Conservation (phyloP, 1,140 invertebrate species). For the Drosophila bocqueti region DNA sequence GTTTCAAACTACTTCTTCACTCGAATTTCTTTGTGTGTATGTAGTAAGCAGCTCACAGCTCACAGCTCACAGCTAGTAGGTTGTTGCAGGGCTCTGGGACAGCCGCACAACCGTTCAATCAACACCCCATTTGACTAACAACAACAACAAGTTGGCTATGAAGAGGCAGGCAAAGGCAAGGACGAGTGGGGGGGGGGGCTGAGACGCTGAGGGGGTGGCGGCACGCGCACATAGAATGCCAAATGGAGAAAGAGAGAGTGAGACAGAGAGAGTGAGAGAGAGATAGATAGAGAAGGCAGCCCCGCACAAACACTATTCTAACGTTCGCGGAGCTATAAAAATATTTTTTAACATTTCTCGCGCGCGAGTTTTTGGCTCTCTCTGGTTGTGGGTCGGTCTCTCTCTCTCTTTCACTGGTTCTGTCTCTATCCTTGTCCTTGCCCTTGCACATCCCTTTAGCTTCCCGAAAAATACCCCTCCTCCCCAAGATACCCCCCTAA, state of each 20-base stretch:
- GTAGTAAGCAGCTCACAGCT: conserved; percentile 3
- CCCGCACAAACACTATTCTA: conserved; percentile 75
- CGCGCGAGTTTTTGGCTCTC: conserved; percentile 61
- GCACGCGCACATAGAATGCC: neutral
- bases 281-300: neutral
- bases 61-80: conserved; percentile 4
- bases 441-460: conserved; percentile 20
- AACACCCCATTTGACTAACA: conserved; percentile 79
- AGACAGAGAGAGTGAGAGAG: neutral
- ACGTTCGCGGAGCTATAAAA: conserved; percentile 81
- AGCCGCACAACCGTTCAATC: conserved; percentile 74
- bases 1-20: neutral
- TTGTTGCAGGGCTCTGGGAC: conserved; percentile 11
- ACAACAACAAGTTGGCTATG: conserved; percentile 14
- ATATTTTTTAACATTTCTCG: conserved; percentile 81
- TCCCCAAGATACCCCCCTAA: too few species aligned
- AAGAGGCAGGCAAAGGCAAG: conserved; percentile 10
- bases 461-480: neutral
- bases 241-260: neutral
- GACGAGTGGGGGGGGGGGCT: neutral
- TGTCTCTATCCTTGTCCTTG: conserved; percentile 15
- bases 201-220: conserved; percentile 11
- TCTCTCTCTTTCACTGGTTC: neutral
- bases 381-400: neutral
- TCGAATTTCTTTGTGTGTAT: neutral